These are phyloP conservation scores for Habrosyne pyritoides DNA, from an alignment of 2,888 invertebrate species.

Conservation along the genomic window DNA sequence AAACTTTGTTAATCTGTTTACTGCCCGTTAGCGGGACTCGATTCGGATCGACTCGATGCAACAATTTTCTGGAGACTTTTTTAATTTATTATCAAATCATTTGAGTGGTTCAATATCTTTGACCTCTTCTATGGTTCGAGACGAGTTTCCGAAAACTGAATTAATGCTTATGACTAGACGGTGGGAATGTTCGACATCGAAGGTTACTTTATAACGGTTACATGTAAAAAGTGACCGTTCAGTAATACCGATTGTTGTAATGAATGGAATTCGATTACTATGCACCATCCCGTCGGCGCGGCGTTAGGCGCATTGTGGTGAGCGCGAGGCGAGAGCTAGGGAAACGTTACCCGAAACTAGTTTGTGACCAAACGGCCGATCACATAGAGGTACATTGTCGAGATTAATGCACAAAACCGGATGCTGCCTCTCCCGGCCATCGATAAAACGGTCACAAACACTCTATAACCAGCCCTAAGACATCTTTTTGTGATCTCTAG, in stretches of 20 bases:
- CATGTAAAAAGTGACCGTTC: slow-evolving; percentile 61
- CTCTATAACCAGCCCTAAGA: slow-evolving; percentile 69
- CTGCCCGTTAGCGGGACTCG: slow-evolving; percentile 6
- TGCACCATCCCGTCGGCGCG: slow-evolving; percentile 58
- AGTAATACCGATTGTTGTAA: slow-evolving; percentile 61
- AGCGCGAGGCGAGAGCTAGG: slow-evolving; percentile 50
- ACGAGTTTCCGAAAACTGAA: neutral
- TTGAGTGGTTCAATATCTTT: neutral
- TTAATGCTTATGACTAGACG: neutral
- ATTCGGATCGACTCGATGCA: too few species aligned
- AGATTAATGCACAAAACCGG: slow-evolving; percentile 79
- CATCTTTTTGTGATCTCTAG: slow-evolving; percentile 70
- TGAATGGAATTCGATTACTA: slow-evolving; percentile 77
- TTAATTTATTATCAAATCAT: neutral
- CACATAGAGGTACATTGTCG: slow-evolving; percentile 71
- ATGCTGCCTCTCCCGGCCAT: slow-evolving; percentile 74
- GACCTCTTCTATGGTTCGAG: neutral
- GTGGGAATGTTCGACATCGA: slow-evolving; percentile 1
- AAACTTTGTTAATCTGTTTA: slow-evolving; percentile 20
- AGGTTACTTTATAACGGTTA: slow-evolving; percentile 42
- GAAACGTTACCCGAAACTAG: slow-evolving; percentile 75
- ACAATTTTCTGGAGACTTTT: neutral
- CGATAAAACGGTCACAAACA: slow-evolving; percentile 74
- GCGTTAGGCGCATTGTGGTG: slow-evolving; percentile 38
- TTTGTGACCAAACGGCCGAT: slow-evolving; percentile 71